These are phyloP conservation scores for Solen grandis DNA, from an alignment of 1,140 invertebrate species.

Conservation along the genomic window DNA sequence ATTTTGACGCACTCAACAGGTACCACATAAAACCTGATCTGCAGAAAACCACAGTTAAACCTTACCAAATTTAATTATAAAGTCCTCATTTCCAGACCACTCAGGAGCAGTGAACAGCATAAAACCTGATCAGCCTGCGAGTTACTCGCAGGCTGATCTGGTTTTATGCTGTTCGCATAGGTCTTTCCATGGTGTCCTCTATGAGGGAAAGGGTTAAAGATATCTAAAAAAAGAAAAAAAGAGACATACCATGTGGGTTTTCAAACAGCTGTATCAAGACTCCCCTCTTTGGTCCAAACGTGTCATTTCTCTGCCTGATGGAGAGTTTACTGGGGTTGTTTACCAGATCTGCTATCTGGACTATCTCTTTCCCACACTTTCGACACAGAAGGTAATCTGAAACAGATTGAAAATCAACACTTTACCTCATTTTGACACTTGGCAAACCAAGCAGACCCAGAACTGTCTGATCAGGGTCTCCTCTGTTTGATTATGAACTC, in stretches of 20 bases:
- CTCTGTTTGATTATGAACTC: too few relatives aligned
- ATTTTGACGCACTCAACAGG: too few relatives aligned
- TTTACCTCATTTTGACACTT: too few relatives aligned
- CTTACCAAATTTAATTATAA: too few relatives aligned
- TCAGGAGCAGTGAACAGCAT: neutral
- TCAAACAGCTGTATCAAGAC: conserved; percentile 73
- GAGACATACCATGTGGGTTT: conserved; percentile 72
- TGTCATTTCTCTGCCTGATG: conserved; percentile 70
- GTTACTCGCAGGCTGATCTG: neutral
- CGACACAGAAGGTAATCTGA: conserved; percentile 72
- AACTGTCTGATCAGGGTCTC: too few relatives aligned
- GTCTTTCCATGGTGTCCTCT: neutral
- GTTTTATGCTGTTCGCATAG: neutral
- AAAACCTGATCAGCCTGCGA: neutral
- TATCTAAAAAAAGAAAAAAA: neutral
- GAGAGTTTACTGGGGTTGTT: conserved; percentile 67
- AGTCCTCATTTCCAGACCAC: neutral
- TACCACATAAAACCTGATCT: too few relatives aligned
- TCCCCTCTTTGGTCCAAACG: conserved; percentile 59
- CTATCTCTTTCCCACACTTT: conserved; percentile 73
- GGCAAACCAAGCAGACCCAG: too few relatives aligned
- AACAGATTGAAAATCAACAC: conserved; percentile 31
- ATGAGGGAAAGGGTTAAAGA: neutral
- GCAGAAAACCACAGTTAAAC: too few relatives aligned
- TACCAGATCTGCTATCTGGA: conserved; percentile 59